Base-by-base conservation (phyloP, 1,140 invertebrate genomes). In the Trichogramma pretiosum region DNA sequence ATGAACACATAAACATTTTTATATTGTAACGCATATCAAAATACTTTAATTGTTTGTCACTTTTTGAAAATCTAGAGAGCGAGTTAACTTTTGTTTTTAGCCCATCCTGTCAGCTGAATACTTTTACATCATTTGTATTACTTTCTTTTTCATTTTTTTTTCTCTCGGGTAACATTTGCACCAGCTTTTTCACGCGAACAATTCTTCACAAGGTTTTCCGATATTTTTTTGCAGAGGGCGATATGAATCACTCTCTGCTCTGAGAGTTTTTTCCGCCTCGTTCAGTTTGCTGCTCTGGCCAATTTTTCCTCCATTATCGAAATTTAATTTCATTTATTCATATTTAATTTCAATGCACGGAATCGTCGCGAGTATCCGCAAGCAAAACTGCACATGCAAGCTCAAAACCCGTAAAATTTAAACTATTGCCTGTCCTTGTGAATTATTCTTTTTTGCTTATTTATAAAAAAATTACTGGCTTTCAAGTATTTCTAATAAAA, bases 171-270 rank as follows among this genome's bases (percentile, higher is more conserved):
- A 16, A 21, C 28, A 10, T 14, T 24, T 7, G 18, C 17, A 8
- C 13, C 22, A 18, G 5, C 10, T 17, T 37, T 46, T 36, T 19
- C 24, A 28, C 23, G n/a, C 44, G 23, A 8, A 46, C 18, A 18
- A 36, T 46, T 46, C 38, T 46, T 46, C 44, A 46, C 26, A 34
- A n/a, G n/a, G n/a, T n/a, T n/a, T n/a, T n/a, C n/a, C n/a, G n/a
- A n/a, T n/a, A n/a, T n/a, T n/a, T n/a, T n/a, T n/a, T n/a, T n/a
- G n/a, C n/a, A n/a, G n/a, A n/a, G n/a, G n/a, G n/a, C n/a, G n/a
- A n/a, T n/a, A n/a, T n/a, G n/a, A n/a, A n/a, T n/a, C n/a, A n/a
- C n/a, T n/a, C n/a, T n/a, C n/a, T n/a, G n/a, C n/a, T n/a, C n/a
- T n/a, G n/a, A n/a, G n/a, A n/a, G 22, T 26, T 3, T 16, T 41